Base-by-base conservation (phyloP, 2,797 vertebrate species). In the Darevskia nairensis region DNA sequence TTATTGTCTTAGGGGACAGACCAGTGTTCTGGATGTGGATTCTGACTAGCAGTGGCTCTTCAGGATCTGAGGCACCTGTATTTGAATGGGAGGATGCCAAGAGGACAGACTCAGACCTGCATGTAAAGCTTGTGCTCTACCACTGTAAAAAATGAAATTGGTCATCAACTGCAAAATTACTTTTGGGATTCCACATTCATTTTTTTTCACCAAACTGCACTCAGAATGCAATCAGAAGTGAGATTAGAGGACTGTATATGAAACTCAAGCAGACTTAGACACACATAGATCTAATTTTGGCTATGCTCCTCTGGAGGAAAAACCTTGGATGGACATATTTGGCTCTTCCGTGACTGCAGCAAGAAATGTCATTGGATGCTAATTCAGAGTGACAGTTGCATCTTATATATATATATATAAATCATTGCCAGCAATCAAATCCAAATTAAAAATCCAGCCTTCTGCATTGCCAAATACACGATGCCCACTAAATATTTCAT, bases 401-500 rank as follows among this genome's bases (percentile, higher is more conserved):
- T 91, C 95, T 96, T 96, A 96, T 94, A 90, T 97, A 97, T 97
- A 97, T 96, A 95, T 96, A 97, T 97, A 96, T 35, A 3, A 2
- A 35, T 35, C 35, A 35, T 96, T 94, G 89, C 90, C 78, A 94
- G 94, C 93, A 97, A 87, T 94, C 95, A 96, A 97, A 94, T 96
- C 86, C 95, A 96, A 97, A 95, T 96, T 72, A 97, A 98, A 97
- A 96, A 96, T 94, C 91, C 92, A 93, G 92, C 92, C 86, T 90
- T 90, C 92, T 87, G 89, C 95, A 96, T 88, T 29, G 85, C 35
- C 75, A 91, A 87, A 93, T 44, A 87, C 69, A 92, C 89, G 87
- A 91, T 19, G 92, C 91, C 90, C 80, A 90, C 93, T 97, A 95
- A 97, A 93, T 97, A 96, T 97, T 98, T 97, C 94, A 96, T 96